These are phyloP conservation scores for Spondyliosoma cantharus DNA, from an alignment of 2,797 vertebrate species.

Conservation along the genomic window DNA sequence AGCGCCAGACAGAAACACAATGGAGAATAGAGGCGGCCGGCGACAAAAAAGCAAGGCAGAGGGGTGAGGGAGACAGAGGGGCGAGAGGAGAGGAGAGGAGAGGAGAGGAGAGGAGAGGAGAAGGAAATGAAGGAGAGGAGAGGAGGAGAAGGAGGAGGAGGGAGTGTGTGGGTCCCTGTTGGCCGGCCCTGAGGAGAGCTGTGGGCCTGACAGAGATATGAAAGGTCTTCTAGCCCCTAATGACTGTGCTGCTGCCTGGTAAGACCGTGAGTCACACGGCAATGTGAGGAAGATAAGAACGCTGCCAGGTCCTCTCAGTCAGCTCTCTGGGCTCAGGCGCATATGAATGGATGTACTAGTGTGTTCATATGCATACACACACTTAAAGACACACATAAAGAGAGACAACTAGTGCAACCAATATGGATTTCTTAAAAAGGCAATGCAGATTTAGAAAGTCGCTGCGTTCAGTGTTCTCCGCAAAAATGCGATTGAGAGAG, in stretches of 20 bases:
- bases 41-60: slow-evolving; percentile 50
- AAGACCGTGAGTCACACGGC: slow-evolving; percentile 72
- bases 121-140: slow-evolving; percentile 2
- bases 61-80: not conserved
- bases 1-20: slow-evolving; percentile 71
- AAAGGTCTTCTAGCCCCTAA: slow-evolving; percentile 79
- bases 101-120: slow-evolving; percentile 4
- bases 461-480: not conserved
- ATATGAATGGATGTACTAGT: slow-evolving; percentile 47
- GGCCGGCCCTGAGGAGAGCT: slow-evolving; percentile 66
- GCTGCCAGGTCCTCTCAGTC: slow-evolving; percentile 65
- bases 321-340: slow-evolving; percentile 58
- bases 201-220: slow-evolving; percentile 73
- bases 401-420: no score
- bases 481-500: slow-evolving; percentile 5
- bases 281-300: slow-evolving; percentile 72
- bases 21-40: slow-evolving; percentile 60
- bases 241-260: slow-evolving; percentile 71
- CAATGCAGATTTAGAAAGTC: not conserved
- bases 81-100: slow-evolving; percentile 24
- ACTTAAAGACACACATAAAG: not conserved
- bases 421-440: slow-evolving; percentile 1
- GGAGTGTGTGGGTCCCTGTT: slow-evolving; percentile 54
- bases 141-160: not conserved
- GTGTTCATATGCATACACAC: slow-evolving; percentile 8